Evolutionary conservation across 2,888 invertebrate genomes (phyloP).

Genomic region (Hemicrepidius hirtus): DNA sequence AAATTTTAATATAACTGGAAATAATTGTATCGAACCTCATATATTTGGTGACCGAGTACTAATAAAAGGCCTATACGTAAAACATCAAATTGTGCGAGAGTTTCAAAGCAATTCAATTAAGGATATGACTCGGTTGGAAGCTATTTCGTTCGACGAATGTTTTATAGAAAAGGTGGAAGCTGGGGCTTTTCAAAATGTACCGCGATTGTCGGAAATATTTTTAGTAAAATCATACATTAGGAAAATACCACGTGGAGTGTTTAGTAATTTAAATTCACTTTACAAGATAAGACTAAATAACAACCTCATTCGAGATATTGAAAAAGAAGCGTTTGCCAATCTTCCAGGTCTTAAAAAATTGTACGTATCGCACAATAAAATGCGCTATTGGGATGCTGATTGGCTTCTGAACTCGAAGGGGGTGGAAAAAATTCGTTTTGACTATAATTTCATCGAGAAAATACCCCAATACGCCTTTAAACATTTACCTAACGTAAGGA

Average conservation of each 20-base stretch:
- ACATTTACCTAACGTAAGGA: conserved; percentile 51
- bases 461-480: conserved; percentile 58
- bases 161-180: conserved; percentile 45
- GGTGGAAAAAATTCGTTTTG: conserved; percentile 58
- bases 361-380: conserved; percentile 50
- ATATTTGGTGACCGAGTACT: conserved; percentile 32
- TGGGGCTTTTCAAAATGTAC: conserved; percentile 53
- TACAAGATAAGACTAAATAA: conserved; percentile 54
- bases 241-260: conserved; percentile 50
- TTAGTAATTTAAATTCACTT: conserved; percentile 52
- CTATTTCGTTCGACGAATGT: conserved; percentile 51
- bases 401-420: conserved; percentile 59
- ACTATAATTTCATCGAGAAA: conserved; percentile 54
- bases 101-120: conserved; percentile 53
- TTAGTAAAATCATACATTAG: conserved; percentile 44
- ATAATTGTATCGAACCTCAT: conserved; percentile 23
- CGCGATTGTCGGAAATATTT: conserved; percentile 42
- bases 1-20: conserved; percentile 33
- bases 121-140: conserved; percentile 55
- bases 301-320: conserved; percentile 56
- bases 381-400: conserved; percentile 57
- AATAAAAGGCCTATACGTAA: conserved; percentile 48
- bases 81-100: conserved; percentile 54
- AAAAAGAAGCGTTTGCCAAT: conserved; percentile 56
- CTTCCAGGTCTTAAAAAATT: conserved; percentile 53